phyloP scores from a whole-genome alignment of 2,888 invertebrate species.

The Conchocele bisecta region DNA sequence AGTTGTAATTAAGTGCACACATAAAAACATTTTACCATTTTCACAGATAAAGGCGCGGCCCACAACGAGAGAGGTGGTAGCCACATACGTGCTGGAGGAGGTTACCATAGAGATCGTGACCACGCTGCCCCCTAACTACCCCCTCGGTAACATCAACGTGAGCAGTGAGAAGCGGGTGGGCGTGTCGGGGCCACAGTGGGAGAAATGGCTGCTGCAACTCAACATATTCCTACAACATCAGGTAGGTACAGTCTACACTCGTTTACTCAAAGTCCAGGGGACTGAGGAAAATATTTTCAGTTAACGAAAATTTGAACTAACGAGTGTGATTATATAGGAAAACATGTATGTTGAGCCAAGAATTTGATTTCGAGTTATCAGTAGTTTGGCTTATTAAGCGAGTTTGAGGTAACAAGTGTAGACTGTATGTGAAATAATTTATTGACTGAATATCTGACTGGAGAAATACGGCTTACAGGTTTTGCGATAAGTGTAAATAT shows the following conservation, averaged over 20 bases:
- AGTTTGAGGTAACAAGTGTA: too few species aligned
- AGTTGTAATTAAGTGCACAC: neutral
- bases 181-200: conserved; percentile 88
- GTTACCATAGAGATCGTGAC: conserved; percentile 90
- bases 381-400: too few species aligned
- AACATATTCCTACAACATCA: conserved; percentile 94
- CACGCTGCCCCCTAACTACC: conserved; percentile 91
- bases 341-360: too few species aligned
- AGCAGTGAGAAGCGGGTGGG: conserved; percentile 86
- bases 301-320: too few species aligned
- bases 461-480: too few species aligned
- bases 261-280: neutral
- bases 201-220: conserved; percentile 91
- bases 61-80: conserved; percentile 90
- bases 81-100: conserved; percentile 88
- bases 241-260: conserved; percentile 84
- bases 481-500: too few species aligned
- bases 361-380: too few species aligned
- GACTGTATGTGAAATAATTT: too few species aligned
- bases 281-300: too few species aligned
- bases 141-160: conserved; percentile 90
- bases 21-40: conserved; percentile 1
- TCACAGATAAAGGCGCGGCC: conserved; percentile 89
- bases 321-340: too few species aligned
- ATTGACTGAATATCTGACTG: too few species aligned